Percentiles rank a stretch among this genome's conserved stretches.
Evolutionary conservation across 2,888 invertebrate genomes (phyloP).

Genomic region (Phytoseiulus persimilis): DNA sequence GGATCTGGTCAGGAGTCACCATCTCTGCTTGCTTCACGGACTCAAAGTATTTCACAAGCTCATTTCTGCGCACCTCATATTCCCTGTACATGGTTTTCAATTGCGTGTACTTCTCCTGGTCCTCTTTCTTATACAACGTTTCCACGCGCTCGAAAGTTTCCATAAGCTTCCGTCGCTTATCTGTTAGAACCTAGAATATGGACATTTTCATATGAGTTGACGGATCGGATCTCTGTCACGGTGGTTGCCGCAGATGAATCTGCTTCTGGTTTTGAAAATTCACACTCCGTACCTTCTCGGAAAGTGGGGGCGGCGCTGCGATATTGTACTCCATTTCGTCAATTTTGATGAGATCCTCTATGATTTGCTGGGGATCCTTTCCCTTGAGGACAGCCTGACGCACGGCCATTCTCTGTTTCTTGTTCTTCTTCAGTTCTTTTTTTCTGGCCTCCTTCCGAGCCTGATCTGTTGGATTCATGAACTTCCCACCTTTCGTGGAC

Average conservation of each 20-base stretch:
- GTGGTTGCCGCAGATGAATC: not conserved
- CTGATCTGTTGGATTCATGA: slow-evolving; percentile 99
- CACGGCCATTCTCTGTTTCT: slow-evolving; percentile 89
- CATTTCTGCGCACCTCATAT: slow-evolving; percentile 77
- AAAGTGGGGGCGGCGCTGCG: slow-evolving; percentile 81
- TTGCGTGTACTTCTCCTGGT: slow-evolving; percentile 85
- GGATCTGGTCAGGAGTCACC: slow-evolving; percentile 88
- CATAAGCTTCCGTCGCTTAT: slow-evolving; percentile 86
- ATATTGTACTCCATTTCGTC: slow-evolving; percentile 98
- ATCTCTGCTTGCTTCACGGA: slow-evolving; percentile 90
- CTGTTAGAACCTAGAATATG: slow-evolving; percentile 63
- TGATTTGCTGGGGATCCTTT: slow-evolving; percentile 88
- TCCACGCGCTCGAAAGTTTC: slow-evolving; percentile 90
- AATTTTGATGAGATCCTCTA: slow-evolving; percentile 91
- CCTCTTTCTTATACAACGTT: slow-evolving; percentile 84
- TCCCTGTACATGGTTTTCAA: slow-evolving; percentile 81
- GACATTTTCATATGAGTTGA: too few relatives aligned
- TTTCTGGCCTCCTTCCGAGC: slow-evolving; percentile 95
- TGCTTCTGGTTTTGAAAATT: not conserved
- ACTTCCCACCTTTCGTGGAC: slow-evolving; percentile 99
- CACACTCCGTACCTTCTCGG: slow-evolving; percentile 61
- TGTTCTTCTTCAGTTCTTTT: slow-evolving; percentile 95
- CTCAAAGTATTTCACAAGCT: slow-evolving; percentile 83
- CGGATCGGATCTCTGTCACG: not conserved
- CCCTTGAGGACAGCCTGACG: slow-evolving; percentile 92